Conservation (phyloP, 35 echinoderm and acorn worm species). For the Hemicentrotus pulcherrimus region DNA sequence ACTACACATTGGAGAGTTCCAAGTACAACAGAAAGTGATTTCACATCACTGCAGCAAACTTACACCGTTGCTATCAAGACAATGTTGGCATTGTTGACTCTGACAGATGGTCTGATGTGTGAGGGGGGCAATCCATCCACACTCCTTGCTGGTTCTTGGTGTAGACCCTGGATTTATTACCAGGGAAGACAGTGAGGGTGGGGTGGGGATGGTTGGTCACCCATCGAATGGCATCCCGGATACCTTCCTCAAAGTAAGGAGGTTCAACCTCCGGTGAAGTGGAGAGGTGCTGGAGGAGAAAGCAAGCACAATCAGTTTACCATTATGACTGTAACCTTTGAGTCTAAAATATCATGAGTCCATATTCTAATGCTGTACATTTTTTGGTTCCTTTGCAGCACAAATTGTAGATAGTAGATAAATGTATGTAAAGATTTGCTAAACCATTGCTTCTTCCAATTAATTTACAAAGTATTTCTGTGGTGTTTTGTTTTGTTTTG, state of each 20-base stretch:
- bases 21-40: background rate
- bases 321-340: too few species aligned
- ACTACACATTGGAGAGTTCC: background rate
- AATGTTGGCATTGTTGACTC: background rate
- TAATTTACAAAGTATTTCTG: too few species aligned
- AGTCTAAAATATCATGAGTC: too few species aligned
- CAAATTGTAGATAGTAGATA: too few species aligned
- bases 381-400: too few species aligned
- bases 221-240: conserved; percentile 51
- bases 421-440: too few species aligned
- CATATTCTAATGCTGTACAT: too few species aligned
- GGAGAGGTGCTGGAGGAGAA: conserved; percentile 57
- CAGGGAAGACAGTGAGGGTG: conserved; percentile 37
- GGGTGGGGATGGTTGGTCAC: conserved; percentile 48
- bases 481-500: too few species aligned
- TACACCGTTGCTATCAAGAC: background rate
- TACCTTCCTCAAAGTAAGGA: conserved; percentile 53
- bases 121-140: background rate
- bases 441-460: background rate
- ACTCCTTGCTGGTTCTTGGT: conserved; percentile 11
- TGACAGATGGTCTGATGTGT: background rate
- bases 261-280: conserved; percentile 71
- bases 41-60: background rate
- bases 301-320: background rate
- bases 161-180: conserved; percentile 52